Conservation (phyloP, 1,140 invertebrate species). For the Vanessa atalanta region DNA sequence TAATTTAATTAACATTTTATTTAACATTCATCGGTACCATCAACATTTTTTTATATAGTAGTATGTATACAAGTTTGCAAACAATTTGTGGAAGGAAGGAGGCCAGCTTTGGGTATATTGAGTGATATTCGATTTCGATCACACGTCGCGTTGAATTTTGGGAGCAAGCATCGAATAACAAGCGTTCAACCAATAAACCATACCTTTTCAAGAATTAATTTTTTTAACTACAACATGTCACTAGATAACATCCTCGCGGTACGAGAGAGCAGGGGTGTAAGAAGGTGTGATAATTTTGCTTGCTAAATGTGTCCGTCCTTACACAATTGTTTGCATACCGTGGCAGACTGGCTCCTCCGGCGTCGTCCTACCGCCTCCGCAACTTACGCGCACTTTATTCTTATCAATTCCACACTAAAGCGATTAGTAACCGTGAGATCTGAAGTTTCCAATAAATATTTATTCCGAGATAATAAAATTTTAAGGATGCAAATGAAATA, state of each 20-base stretch:
- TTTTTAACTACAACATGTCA: conserved; percentile 79
- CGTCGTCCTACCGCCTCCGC: conserved; percentile 29
- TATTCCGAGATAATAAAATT: conserved; percentile 58
- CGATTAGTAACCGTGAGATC: conserved; percentile 75
- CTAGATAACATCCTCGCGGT: conserved; percentile 59
- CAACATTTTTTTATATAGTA: conserved; percentile 31
- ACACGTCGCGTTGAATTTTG: conserved; percentile 53
- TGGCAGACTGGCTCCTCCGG: conserved; percentile 36
- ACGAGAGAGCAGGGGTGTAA: conserved; percentile 26
- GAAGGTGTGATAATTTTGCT: conserved; percentile 59
- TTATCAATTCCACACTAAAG: conserved; percentile 45
- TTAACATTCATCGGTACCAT: conserved; percentile 20
- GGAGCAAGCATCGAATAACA: conserved; percentile 67
- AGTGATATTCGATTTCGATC: conserved; percentile 56
- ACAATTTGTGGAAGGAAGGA: conserved; percentile 94
- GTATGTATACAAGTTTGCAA: conserved; percentile 82
- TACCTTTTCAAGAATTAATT: conserved; percentile 73
- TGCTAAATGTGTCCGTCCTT: conserved; percentile 79
- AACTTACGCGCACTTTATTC: conserved; percentile 19
- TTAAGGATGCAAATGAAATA: conserved; percentile 78
- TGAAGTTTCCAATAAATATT: conserved; percentile 71
- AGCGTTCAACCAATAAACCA: conserved; percentile 75
- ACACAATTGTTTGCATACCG: conserved; percentile 81
- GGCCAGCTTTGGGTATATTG: conserved; percentile 83
- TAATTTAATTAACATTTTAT: conserved; percentile 17